phyloP scores from a whole-genome alignment of 2,797 vertebrate species.

The Scyliorhinus canicula region DNA sequence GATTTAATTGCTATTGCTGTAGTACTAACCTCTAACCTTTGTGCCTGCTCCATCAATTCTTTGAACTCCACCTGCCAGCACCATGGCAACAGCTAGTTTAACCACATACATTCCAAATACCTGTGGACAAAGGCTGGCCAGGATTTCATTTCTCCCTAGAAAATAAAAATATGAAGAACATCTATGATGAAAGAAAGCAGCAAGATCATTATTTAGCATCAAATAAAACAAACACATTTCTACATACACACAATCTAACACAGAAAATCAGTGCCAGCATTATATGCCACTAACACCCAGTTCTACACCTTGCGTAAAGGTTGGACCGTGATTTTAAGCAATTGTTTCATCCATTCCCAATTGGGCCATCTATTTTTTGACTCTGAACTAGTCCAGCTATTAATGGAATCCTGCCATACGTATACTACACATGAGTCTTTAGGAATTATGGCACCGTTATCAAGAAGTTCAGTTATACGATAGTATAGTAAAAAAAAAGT shows the following conservation, averaged over 20 bases:
- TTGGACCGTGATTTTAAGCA: neutral
- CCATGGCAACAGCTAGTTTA: slow-evolving; percentile 88
- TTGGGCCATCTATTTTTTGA: neutral
- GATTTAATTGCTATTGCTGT: neutral
- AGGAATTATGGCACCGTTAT: neutral
- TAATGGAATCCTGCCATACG: neutral
- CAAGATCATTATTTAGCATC: neutral
- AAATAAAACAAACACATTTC: neutral
- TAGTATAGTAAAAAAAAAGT: too few relatives aligned
- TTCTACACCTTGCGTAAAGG: too few relatives aligned
- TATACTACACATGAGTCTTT: neutral
- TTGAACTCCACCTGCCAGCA: slow-evolving; percentile 90
- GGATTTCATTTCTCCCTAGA: slow-evolving; percentile 83
- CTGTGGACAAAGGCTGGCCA: slow-evolving; percentile 89
- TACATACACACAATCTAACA: neutral
- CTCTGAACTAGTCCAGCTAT: neutral
- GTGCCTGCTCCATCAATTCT: slow-evolving; percentile 80
- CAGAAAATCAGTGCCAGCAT: neutral
- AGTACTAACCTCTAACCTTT: slow-evolving; percentile 75
- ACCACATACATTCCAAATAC: slow-evolving; percentile 91
- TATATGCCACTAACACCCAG: neutral
- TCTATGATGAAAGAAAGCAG: neutral
- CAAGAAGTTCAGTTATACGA: neutral
- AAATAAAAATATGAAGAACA: slow-evolving; percentile 1
- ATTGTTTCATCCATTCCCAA: neutral